These are phyloP conservation scores for Palaemon carinicauda DNA, from an alignment of 1,140 invertebrate genomes.

Conservation along the genomic window DNA sequence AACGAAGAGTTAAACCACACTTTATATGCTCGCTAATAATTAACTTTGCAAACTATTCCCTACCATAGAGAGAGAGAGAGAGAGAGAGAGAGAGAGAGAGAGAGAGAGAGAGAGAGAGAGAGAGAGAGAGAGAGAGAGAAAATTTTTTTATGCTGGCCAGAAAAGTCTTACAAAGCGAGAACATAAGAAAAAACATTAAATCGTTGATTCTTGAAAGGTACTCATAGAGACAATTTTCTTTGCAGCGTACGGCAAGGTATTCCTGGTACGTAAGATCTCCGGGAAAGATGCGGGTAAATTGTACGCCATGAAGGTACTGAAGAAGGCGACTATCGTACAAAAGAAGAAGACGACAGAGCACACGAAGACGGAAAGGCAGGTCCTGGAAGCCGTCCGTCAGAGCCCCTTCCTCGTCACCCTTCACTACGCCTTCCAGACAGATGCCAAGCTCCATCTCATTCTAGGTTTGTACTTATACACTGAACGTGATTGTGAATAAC, in stretches of 20 bases:
- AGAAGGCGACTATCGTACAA: conserved; percentile 87
- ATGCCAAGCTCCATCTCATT: conserved; percentile 89
- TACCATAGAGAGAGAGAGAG: no score
- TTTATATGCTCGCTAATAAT: no score
- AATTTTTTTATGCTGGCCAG: no score
- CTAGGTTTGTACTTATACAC: conserved; percentile 87
- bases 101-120: no score
- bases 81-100: no score
- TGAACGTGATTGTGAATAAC: not conserved
- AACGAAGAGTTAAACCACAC: no score
- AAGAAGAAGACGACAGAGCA: conserved; percentile 92
- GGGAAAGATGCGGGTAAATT: conserved; percentile 78
- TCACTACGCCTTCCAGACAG: conserved; percentile 94
- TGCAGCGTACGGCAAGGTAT: conserved; percentile 45
- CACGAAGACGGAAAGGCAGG: conserved; percentile 88
- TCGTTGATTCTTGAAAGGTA: no score
- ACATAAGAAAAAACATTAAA: no score
- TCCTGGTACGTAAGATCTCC: conserved; percentile 29
- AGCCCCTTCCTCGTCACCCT: conserved; percentile 91
- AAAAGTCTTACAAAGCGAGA: no score
- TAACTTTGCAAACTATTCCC: no score
- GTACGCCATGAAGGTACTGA: conserved; percentile 95
- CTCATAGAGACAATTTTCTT: not conserved
- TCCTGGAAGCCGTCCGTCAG: conserved; percentile 86
- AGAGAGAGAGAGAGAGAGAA: no score